Conservation (phyloP, 92 coral and sea anemone species). For the Galaxea fascicularis region DNA sequence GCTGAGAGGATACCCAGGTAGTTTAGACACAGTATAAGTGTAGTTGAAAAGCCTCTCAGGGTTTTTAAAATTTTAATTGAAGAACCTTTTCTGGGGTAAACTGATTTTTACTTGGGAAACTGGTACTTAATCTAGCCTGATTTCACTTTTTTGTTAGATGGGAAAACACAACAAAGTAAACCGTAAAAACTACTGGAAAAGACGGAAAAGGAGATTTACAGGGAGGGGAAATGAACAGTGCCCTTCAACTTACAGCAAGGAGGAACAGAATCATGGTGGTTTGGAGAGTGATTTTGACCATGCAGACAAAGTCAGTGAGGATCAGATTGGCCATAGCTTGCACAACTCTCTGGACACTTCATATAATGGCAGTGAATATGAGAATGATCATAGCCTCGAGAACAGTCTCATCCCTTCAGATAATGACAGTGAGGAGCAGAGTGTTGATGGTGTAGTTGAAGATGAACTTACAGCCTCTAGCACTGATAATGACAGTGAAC, state of each 20-base stretch:
- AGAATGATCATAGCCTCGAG: slow-evolving; percentile 18
- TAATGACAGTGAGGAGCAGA: slow-evolving; percentile 1
- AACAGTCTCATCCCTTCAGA: slow-evolving; percentile 12
- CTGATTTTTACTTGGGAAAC: slow-evolving; percentile 8
- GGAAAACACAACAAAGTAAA: slow-evolving; percentile 31
- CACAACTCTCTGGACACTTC: slow-evolving; percentile 21
- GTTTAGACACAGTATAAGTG: slow-evolving; percentile 23
- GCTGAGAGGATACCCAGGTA: slow-evolving; percentile 21
- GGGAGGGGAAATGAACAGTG: slow-evolving; percentile 30
- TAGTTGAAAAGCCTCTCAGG: too few relatives aligned
- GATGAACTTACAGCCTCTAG: slow-evolving; percentile 17
- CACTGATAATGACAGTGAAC: slow-evolving; percentile 18
- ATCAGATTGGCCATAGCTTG: background rate
- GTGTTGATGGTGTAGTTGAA: slow-evolving; percentile 11
- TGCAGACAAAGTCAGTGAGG: slow-evolving; percentile 22
- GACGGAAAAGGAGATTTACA: slow-evolving; percentile 29
- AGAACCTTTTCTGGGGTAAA: too few relatives aligned
- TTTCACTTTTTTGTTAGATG: slow-evolving; percentile 36
- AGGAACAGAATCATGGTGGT: slow-evolving; percentile 24
- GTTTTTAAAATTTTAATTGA: too few relatives aligned
- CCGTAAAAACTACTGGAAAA: slow-evolving; percentile 38
- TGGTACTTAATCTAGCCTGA: slow-evolving; percentile 17
- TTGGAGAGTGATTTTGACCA: slow-evolving; percentile 8
- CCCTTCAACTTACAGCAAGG: slow-evolving; percentile 18
- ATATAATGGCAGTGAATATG: background rate